Evolutionary conservation across 1,140 invertebrate species (phyloP), one percentile per base, ranked within the genome.

Genomic region (Dendrolimus kikuchii): DNA sequence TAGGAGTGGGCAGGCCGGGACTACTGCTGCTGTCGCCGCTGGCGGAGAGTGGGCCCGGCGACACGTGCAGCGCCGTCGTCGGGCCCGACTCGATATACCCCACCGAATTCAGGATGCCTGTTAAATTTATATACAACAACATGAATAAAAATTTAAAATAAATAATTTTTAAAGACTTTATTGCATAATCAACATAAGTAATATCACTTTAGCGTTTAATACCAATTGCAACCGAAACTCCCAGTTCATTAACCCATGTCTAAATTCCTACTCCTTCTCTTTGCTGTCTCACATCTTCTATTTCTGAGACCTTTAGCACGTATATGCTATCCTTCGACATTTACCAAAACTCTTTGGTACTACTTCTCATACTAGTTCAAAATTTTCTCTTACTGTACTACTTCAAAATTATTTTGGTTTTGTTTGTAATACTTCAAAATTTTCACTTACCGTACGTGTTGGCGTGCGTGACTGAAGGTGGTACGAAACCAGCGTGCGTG

Each of bases 401-500:
- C n/a, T n/a, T n/a, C 44, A 48, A 51, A 44, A 51, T 36, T 44
- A 49, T 57, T 57, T 55, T 57, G 49, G 43, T 49, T 46, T 57
- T 47, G 49, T 49, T 46, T 51, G 47, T 51, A 45, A 47, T 47
- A 57, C 43, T 36, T 45, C 39, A 57, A 46, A 9, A 23, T 23
- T 1, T 23, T 23, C 23, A 52, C 66, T 59, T 50, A 87, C 86
- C 85, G 81, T 86, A 84, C 57, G 61, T 71, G 65, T 84, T 86
- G 69, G 69, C 66, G 74, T 86, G 83, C 74, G 81, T 81, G 74
- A 88, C 74, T 38, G 85, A 75, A 23, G 87, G 77, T 38, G 96
- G 95, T 38, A 97, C 95, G 79, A 98, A 98, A 42, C 95, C 94
- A 44, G 96, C 96, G 88, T 97, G 95, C 71, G 93, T 94, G 64